Conservation (phyloP, 2,888 invertebrate genomes). For the Drosophila yooni region DNA sequence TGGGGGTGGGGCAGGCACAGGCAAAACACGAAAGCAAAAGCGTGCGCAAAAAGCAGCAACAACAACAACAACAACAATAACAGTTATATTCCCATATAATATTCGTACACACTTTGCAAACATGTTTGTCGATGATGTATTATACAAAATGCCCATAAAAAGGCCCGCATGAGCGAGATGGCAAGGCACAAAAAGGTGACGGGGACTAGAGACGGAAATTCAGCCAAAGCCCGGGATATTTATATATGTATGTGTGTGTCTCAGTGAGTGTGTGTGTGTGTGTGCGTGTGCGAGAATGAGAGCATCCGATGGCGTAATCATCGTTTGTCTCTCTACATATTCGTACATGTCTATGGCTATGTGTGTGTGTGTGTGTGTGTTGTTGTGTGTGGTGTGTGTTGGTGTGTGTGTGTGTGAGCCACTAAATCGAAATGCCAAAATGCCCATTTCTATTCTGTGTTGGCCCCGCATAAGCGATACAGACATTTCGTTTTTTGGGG, state of each 20-base stretch:
- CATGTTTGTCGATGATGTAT: constrained; percentile 84
- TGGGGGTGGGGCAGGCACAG: constrained; percentile 1
- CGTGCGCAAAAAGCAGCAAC: constrained; percentile 72
- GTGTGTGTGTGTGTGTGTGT: constrained; percentile 11
- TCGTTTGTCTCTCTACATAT: constrained; percentile 73
- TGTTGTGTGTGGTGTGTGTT: constrained; percentile 19
- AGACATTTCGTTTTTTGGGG: constrained; percentile 80
- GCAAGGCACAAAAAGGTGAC: constrained; percentile 24
- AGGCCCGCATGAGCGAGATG: constrained; percentile 82
- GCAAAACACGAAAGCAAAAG: constrained; percentile 62
- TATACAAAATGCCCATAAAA: constrained; percentile 83
- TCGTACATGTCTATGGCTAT: constrained; percentile 14
- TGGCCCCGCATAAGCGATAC: constrained; percentile 82
- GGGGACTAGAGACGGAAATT: constrained; percentile 7
- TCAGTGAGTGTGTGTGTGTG: constrained; percentile 23
- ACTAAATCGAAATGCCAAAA: constrained; percentile 82
- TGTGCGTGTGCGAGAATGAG: constrained; percentile 67
- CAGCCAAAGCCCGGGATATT: constrained; percentile 31
- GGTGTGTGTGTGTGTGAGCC: constrained; percentile 55
- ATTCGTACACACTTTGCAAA: constrained; percentile 83
- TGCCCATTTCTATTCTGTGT: constrained; percentile 80
- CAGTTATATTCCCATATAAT: constrained; percentile 83
- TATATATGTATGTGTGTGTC: constrained; percentile 5
- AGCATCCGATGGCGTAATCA: constrained; percentile 80
- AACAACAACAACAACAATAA: constrained; percentile 55